These are phyloP conservation scores for Cheirogaleus major DNA, from an alignment of 2,797 vertebrate genomes.

Conservation along the genomic window DNA sequence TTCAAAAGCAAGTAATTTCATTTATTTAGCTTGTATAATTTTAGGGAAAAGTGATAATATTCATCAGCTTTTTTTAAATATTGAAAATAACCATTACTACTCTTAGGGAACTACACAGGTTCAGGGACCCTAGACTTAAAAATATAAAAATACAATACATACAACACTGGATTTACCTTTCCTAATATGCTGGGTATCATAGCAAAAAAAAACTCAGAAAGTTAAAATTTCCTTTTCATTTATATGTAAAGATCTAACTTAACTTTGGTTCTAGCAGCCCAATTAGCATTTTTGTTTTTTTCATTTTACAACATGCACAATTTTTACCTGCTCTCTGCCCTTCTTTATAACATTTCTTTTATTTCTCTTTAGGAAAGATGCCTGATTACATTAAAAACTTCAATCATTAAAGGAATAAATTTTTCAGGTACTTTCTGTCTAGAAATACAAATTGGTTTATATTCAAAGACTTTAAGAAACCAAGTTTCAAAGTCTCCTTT, in stretches of 20 bases:
- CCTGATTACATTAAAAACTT: conserved; percentile 54
- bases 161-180: neutral
- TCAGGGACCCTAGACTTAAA: neutral
- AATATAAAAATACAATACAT: neutral
- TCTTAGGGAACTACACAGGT: neutral
- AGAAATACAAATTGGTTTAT: conserved; percentile 65
- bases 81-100: neutral
- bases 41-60: neutral
- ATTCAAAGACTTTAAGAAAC: conserved; percentile 61
- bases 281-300: conserved; percentile 54
- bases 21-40: neutral
- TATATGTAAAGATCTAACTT: neutral
- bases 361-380: conserved; percentile 39
- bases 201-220: neutral
- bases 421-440: conserved; percentile 44
- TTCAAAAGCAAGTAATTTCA: neutral
- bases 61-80: neutral
- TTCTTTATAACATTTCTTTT: conserved; percentile 35
- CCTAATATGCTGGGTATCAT: neutral
- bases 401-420: conserved; percentile 62
- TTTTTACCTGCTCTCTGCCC: conserved; percentile 13
- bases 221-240: neutral
- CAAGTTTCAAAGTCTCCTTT: conserved; percentile 70
- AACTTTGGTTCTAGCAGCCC: neutral
- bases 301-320: neutral